Evolutionary conservation across 2,113 vertebrate genomes (phyloP).

Genomic region (Apistogramma diplotaenia): DNA sequence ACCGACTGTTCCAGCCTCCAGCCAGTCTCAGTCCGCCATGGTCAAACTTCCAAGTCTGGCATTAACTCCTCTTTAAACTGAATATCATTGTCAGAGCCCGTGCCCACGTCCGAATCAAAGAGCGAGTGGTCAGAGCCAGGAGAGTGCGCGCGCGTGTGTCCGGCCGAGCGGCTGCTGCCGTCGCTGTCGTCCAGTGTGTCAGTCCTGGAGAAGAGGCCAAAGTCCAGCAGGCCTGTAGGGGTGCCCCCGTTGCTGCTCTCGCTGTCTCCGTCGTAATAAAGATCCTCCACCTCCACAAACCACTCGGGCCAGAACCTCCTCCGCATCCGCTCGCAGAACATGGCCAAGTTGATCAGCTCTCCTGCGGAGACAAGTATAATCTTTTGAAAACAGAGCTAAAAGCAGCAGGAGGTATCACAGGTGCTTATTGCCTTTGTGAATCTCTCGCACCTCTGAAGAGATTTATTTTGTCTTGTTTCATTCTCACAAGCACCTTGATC

Average conservation of each 20-base stretch:
- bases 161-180: slow-evolving; percentile 74
- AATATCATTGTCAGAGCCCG: slow-evolving; percentile 87
- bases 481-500: slow-evolving; percentile 1
- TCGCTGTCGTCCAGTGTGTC: slow-evolving; percentile 91
- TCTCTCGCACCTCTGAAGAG: not conserved
- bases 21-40: not conserved
- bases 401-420: slow-evolving; percentile 3
- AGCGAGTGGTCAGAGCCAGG: slow-evolving; percentile 90
- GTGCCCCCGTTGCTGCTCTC: slow-evolving; percentile 79
- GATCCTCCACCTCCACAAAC: slow-evolving; percentile 89
- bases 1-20: not conserved
- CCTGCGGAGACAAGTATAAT: slow-evolving; percentile 72
- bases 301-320: slow-evolving; percentile 97
- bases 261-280: slow-evolving; percentile 86
- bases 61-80: slow-evolving; percentile 80
- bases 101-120: slow-evolving; percentile 92
- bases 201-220: slow-evolving; percentile 92
- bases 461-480: not conserved
- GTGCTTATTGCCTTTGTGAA: not conserved
- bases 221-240: slow-evolving; percentile 72
- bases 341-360: slow-evolving; percentile 93
- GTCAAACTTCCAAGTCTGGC: slow-evolving; percentile 65
- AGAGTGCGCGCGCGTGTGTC: slow-evolving; percentile 69
- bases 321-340: slow-evolving; percentile 96
- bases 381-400: not conserved